Conservation (phyloP, 1,140 invertebrate species). For the Mactra quadrangularis region DNA sequence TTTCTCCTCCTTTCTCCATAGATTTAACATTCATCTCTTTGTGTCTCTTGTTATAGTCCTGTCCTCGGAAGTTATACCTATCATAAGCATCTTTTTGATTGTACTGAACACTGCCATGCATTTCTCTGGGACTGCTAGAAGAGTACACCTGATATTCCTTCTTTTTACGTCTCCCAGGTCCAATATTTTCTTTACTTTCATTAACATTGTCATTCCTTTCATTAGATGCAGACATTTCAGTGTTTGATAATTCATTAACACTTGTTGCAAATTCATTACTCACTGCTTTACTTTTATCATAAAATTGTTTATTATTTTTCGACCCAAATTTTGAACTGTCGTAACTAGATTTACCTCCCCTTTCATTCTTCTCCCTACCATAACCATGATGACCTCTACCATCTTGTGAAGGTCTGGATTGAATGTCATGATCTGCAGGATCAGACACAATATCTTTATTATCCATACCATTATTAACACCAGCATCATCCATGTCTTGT, state of each 20-base stretch:
- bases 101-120: background rate
- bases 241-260: background rate
- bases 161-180: conserved; percentile 32
- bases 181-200: conserved; percentile 7
- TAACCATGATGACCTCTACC: background rate
- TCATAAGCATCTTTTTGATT: conserved; percentile 11
- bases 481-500: background rate
- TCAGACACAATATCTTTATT: background rate
- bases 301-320: background rate
- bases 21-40: conserved; percentile 4
- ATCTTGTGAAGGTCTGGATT: conserved; percentile 24
- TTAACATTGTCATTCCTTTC: background rate
- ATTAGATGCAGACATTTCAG: background rate
- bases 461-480: background rate
- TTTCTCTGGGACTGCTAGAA: conserved; percentile 25
- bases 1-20: conserved; percentile 45
- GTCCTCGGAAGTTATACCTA: conserved; percentile 52
- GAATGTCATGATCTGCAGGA: no score
- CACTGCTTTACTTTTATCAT: background rate
- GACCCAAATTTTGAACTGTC: background rate
- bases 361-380: background rate
- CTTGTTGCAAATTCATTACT: background rate
- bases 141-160: conserved; percentile 53
- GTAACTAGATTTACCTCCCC: background rate
- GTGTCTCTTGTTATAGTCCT: conserved; percentile 60